These are phyloP conservation scores for Anoplophora glabripennis DNA, from an alignment of 1,140 invertebrate species.

Conservation along the genomic window DNA sequence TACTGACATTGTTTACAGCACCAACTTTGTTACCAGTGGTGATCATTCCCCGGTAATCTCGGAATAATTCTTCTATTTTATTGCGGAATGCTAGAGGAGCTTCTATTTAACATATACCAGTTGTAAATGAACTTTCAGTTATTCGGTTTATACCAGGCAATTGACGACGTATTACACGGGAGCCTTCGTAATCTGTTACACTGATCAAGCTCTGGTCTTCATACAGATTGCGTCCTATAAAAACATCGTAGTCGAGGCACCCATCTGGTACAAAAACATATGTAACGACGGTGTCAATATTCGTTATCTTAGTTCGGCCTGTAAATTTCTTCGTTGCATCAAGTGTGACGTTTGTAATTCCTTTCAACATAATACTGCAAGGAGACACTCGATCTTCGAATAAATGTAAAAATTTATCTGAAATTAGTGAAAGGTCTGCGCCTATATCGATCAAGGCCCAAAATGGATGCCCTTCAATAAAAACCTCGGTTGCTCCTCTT, in stretches of 20 bases:
- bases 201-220: slow-evolving; percentile 5
- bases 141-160: slow-evolving; percentile 2
- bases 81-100: no score
- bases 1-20: slow-evolving; percentile 8
- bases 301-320: no score
- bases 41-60: not conserved
- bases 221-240: slow-evolving; percentile 13
- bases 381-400: no score
- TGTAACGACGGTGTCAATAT: not conserved
- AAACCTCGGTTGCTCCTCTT: no score
- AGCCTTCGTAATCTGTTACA: slow-evolving; percentile 10
- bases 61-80: no score
- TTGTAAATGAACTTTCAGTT: not conserved
- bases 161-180: slow-evolving; percentile 6
- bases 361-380: no score
- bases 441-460: no score
- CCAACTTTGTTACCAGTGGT: slow-evolving; percentile 1
- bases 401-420: no score
- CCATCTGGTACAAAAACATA: slow-evolving; percentile 17
- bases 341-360: no score
- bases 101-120: not conserved
- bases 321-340: no score
- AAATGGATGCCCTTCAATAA: no score
- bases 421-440: no score
- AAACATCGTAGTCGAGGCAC: slow-evolving; percentile 9